Base-by-base conservation (phyloP, 92 coral and sea anemone species). In the Galaxea fascicularis region DNA sequence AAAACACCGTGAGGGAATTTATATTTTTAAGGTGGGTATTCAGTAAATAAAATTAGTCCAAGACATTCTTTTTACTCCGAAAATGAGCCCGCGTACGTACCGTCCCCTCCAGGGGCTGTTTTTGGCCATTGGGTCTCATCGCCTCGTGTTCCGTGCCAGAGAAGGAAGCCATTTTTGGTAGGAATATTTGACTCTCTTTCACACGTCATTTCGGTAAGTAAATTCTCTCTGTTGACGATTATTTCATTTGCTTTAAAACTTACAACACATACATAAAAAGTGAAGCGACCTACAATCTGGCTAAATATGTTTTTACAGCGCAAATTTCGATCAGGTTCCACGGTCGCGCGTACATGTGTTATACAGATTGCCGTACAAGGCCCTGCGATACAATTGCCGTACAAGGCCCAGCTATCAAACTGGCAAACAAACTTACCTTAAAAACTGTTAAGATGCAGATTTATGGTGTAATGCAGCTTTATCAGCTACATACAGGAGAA, bases 401-500 rank as follows among this genome's bases (percentile, higher is more conserved):
- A 79, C 84, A 64, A 80, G 85, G 85, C 85, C 76, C 85, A 80
- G 85, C 76, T 80, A 80, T 65, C 76, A 80, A 80, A 80, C 75
- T 80, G 85, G 30, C 76, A 66, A 80, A 80, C 85, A 66, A 28
- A 67, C 12, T 80, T 80, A 63, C 85, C 85, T 80, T 67, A 80
- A 59, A 65, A 80, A 80, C 77, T 80, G 25, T 66, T 80, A 80
- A 66, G 21, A 80, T 80, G 75, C 85, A 80, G 76, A 47, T 80
- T 80, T 79, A 25, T 79, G 30, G 84, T 79, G 74, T 79, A 79
- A 79, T 79, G 84, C 74, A 79, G 84, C 84, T 17, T 79, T 79
- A 79, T 65, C 74, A 10, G 84, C 84, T 79, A 45, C 76, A 80
- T 80, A 10, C 64, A 41, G 74, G 86, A 82, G 27, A 66, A 82